Conservation (phyloP, 2,113 vertebrate species). For the Sporophila hypoxantha region DNA sequence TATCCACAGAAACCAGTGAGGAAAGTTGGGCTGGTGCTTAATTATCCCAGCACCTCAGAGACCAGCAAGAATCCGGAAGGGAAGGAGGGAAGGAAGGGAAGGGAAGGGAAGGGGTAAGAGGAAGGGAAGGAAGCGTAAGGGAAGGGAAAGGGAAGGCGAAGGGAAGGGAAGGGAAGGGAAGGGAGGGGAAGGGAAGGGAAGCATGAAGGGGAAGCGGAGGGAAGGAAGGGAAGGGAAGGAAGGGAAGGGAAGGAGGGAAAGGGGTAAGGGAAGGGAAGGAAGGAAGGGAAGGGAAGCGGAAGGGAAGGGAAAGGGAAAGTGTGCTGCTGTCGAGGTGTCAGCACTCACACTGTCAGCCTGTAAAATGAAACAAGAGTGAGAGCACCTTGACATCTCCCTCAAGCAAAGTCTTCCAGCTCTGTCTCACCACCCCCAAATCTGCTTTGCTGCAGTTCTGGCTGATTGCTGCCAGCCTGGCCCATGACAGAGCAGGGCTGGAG, state of each 20-base stretch:
- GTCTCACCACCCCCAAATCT: background rate
- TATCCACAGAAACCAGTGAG: background rate
- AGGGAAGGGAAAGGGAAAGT: too few relatives aligned
- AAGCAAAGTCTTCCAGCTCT: background rate
- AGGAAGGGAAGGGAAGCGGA: background rate
- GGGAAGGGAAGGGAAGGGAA: too few relatives aligned
- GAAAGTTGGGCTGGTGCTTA: background rate
- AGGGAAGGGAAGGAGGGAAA: too few relatives aligned
- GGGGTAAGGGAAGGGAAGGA: too few relatives aligned
- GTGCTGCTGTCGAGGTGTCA: background rate
- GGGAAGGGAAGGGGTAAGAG: too few relatives aligned
- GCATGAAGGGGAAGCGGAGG: too few relatives aligned
- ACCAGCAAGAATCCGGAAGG: background rate
- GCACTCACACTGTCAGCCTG: fast-evolving
- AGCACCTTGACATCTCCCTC: background rate
- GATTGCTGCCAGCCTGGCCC: background rate
- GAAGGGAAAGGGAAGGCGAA: too few relatives aligned
- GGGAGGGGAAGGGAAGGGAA: too few relatives aligned
- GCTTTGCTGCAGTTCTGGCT: background rate
- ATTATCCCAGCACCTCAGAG: background rate
- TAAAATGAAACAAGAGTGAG: background rate
- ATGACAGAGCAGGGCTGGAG: fast-evolving
- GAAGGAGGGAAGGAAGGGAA: too few relatives aligned
- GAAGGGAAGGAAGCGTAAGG: too few relatives aligned
- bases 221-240: too few relatives aligned